phyloP scores from a whole-genome alignment of 1,140 invertebrate species.

The Ruditapes philippinarum region DNA sequence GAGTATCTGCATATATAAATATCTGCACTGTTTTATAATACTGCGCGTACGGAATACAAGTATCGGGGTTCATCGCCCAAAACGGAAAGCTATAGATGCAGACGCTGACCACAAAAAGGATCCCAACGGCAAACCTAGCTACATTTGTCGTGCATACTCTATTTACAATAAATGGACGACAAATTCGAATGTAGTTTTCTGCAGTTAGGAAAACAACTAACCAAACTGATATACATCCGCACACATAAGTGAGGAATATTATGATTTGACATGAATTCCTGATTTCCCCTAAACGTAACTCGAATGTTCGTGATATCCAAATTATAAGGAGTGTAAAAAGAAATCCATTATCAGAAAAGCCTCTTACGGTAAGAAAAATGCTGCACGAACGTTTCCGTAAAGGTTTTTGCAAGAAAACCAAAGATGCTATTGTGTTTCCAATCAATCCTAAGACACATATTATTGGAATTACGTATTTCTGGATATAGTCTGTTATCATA shows the following conservation, averaged over 20 bases:
- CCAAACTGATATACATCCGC: slow-evolving; percentile 85
- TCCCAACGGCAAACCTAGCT: slow-evolving; percentile 75
- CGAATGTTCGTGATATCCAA: slow-evolving; percentile 87
- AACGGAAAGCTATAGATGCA: slow-evolving; percentile 81
- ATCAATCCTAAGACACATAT: slow-evolving; percentile 72
- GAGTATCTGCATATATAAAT: slow-evolving; percentile 88
- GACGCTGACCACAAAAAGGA: slow-evolving; percentile 71
- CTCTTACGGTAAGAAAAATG: slow-evolving; percentile 77
- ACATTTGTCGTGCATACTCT: slow-evolving; percentile 78
- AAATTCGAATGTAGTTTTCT: slow-evolving; percentile 82
- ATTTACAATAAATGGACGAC: slow-evolving; percentile 80
- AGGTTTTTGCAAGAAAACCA: slow-evolving; percentile 71
- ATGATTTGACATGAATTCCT: slow-evolving; percentile 81
- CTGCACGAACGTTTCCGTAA: slow-evolving; percentile 75
- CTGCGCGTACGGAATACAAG: slow-evolving; percentile 46
- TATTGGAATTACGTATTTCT: slow-evolving; percentile 67
- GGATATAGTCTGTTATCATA: slow-evolving; percentile 15
- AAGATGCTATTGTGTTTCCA: slow-evolving; percentile 72
- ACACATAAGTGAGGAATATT: slow-evolving; percentile 83
- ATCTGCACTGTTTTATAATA: slow-evolving; percentile 85
- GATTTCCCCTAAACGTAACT: slow-evolving; percentile 82
- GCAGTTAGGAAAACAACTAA: slow-evolving; percentile 80
- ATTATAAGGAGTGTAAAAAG: slow-evolving; percentile 82
- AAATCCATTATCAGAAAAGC: slow-evolving; percentile 74
- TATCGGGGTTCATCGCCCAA: slow-evolving; percentile 70